phyloP scores from a whole-genome alignment of 2,113 vertebrate genomes.

The Addax nasomaculatus region DNA sequence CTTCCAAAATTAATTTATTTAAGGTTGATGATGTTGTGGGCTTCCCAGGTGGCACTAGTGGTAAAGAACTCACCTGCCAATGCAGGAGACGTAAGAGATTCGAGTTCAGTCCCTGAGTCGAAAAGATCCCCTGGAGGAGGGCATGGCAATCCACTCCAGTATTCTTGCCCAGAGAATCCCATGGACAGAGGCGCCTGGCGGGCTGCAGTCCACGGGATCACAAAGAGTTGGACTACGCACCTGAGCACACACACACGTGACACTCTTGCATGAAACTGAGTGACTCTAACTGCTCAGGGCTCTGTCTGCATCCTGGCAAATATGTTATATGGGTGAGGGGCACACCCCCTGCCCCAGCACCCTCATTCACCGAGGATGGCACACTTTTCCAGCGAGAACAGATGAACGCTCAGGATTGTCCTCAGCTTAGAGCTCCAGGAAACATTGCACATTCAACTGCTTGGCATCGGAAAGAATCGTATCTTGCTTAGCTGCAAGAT shows the following conservation, averaged over 20 bases:
- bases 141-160: background rate
- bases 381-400: background rate
- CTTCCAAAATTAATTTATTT: background rate
- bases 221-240: background rate
- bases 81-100: background rate
- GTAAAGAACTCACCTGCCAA: background rate
- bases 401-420: no score
- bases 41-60: background rate
- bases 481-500: background rate
- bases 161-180: background rate
- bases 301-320: no score
- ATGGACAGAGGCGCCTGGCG: background rate
- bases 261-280: background rate
- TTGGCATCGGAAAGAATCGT: background rate
- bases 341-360: fast-evolving
- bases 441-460: background rate
- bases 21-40: background rate
- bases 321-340: background rate
- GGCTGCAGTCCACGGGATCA: background rate
- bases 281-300: background rate
- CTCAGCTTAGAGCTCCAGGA: background rate
- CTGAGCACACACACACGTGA: background rate
- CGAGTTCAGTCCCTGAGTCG: background rate
- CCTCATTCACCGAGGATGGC: background rate
- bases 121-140: background rate